Evolutionary conservation across 2,888 invertebrate genomes (phyloP).

Genomic region (Caenorhabditis macrosperma): DNA sequence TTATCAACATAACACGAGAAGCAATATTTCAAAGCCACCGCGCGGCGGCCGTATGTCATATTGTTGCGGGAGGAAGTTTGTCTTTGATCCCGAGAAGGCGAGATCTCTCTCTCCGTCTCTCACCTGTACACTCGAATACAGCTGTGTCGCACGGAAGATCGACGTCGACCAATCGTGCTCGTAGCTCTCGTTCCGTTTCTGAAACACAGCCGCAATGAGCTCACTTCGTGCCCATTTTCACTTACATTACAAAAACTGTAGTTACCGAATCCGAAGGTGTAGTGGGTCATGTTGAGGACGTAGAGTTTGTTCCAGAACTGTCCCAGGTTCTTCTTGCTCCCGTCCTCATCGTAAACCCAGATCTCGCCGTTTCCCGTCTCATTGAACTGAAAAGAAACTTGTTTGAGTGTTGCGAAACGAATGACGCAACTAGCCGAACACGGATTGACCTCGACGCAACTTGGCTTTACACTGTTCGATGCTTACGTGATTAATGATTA

Average conservation of each 20-base stretch:
- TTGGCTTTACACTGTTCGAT: not conserved
- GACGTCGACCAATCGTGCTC: constrained; percentile 47
- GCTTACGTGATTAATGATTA: not conserved
- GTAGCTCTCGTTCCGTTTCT: constrained; percentile 13
- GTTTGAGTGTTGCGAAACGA: too few species aligned
- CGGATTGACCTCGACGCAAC: not conserved
- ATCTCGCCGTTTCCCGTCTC: constrained; percentile 47
- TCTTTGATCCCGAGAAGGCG: constrained; percentile 19
- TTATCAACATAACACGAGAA: not conserved
- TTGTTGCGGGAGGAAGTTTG: constrained; percentile 2
- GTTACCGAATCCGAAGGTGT: constrained; percentile 35
- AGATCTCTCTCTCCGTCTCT: constrained; percentile 1
- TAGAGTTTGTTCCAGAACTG: constrained; percentile 16
- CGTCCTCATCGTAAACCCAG: constrained; percentile 15
- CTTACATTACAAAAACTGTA: constrained; percentile 38
- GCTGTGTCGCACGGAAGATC: constrained; percentile 43
- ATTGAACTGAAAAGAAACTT: constrained; percentile 38
- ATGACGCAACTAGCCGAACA: not conserved
- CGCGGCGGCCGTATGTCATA: not conserved
- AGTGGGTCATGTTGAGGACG: constrained; percentile 16
- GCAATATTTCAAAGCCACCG: not conserved
- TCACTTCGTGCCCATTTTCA: not conserved
- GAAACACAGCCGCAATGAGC: not conserved
- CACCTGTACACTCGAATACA: constrained; percentile 60
- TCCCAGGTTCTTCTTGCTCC: constrained; percentile 25